Percentiles rank a stretch among this genome's conserved stretches.
Evolutionary conservation across 2,797 vertebrate genomes (phyloP).

Genomic region (Streptopelia turtur): DNA sequence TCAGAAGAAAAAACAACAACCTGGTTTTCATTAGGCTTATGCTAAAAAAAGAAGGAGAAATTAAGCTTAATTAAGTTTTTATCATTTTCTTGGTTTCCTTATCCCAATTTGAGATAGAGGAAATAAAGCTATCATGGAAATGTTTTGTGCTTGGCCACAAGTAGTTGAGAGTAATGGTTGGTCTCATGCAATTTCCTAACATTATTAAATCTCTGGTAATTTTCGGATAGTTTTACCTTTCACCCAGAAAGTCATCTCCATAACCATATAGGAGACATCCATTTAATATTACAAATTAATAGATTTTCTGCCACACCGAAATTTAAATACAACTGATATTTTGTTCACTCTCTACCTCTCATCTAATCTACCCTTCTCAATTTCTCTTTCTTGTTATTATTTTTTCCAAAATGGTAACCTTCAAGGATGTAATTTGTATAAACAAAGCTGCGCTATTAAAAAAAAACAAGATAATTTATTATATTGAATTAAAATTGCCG

Average conservation of each 20-base stretch:
- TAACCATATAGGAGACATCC: neutral
- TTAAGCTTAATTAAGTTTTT: neutral
- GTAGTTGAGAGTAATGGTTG: neutral
- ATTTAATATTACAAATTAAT: slow-evolving; percentile 13
- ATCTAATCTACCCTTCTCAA: neutral
- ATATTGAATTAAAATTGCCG: neutral
- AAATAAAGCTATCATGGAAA: neutral
- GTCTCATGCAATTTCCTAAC: neutral
- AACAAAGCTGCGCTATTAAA: neutral
- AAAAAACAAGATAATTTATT: neutral
- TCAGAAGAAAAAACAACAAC: neutral
- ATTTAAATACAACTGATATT: neutral
- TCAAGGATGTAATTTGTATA: neutral
- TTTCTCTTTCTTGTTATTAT: neutral
- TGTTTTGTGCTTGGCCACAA: neutral
- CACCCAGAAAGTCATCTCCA: neutral
- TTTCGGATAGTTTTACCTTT: slow-evolving; percentile 9
- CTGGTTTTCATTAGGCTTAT: neutral
- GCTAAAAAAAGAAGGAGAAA: neutral
- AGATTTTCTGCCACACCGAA: neutral
- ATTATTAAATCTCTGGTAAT: slow-evolving; percentile 37
- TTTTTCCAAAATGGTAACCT: neutral
- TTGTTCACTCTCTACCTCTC: neutral
- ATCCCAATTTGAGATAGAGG: neutral
- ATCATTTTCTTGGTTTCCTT: neutral